These are phyloP conservation scores for Dromas ardeola DNA, from an alignment of 2,113 vertebrate species.

Conservation along the genomic window DNA sequence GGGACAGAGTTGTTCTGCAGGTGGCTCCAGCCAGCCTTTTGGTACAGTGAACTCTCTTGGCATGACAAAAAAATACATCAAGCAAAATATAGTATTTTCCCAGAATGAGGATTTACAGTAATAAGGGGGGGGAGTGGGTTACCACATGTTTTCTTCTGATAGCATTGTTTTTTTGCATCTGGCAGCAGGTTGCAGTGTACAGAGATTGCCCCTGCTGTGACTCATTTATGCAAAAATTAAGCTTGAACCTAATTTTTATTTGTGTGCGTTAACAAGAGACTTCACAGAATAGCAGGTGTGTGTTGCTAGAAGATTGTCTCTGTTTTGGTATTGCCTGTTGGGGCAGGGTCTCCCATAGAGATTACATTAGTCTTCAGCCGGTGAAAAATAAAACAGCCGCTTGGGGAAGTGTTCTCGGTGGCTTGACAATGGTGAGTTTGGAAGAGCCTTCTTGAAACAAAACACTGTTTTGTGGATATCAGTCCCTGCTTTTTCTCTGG, in stretches of 20 bases:
- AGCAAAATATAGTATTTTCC: not conserved
- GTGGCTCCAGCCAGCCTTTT: not conserved
- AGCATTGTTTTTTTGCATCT: constrained; percentile 47
- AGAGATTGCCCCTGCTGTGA: constrained; percentile 38
- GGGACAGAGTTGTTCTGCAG: not conserved
- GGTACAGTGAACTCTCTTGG: not conserved
- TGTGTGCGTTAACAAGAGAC: not conserved
- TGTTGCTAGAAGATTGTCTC: not conserved
- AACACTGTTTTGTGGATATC: not conserved
- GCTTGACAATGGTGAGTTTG: not conserved
- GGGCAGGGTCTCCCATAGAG: not conserved
- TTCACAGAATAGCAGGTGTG: not conserved
- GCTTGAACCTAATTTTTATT: not conserved
- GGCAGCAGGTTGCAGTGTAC: constrained; percentile 20
- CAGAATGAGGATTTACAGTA: not conserved
- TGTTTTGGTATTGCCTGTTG: not conserved
- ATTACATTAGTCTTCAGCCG: not conserved
- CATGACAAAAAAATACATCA: not conserved
- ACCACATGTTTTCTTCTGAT: constrained; percentile 48
- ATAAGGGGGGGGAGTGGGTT: not conserved
- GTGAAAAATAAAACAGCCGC: not conserved
- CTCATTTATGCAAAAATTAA: constrained; percentile 47
- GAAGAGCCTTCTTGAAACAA: not conserved
- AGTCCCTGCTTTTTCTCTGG: not conserved
- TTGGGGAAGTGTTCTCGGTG: not conserved